Percentiles rank a stretch among this genome's conserved stretches.
These are phyloP conservation scores for Stictonetta naevosa DNA, from an alignment of 2,113 vertebrate genomes.

Conservation along the genomic window DNA sequence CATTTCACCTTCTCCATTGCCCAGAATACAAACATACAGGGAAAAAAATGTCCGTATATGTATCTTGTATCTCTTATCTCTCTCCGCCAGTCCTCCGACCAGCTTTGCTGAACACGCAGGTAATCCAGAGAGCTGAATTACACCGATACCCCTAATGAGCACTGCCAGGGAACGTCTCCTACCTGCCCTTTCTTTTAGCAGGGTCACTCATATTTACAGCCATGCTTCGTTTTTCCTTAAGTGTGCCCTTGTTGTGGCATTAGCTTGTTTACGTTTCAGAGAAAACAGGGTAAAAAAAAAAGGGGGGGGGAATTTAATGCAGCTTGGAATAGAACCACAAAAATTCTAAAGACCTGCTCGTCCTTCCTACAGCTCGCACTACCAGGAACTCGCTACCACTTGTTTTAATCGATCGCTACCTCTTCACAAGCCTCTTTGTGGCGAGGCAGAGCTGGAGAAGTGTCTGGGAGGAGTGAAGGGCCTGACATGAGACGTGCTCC, in stretches of 20 bases:
- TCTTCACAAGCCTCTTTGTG: background rate
- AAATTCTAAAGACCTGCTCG: background rate
- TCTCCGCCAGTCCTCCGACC: accelerated
- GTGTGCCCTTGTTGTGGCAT: background rate
- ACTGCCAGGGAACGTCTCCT: background rate
- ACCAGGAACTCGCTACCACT: background rate
- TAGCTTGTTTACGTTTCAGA: background rate
- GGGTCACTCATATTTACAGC: background rate
- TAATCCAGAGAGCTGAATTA: background rate
- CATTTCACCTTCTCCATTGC: background rate
- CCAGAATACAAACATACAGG: accelerated
- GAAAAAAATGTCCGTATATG: background rate
- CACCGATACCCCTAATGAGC: background rate
- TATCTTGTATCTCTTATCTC: background rate
- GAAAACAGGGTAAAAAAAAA: background rate
- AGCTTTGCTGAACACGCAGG: background rate
- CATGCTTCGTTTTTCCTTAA: background rate
- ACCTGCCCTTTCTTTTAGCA: background rate
- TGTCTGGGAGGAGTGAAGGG: background rate
- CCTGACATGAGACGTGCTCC: background rate
- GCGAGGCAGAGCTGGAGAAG: background rate
- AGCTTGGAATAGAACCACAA: conserved; percentile 17
- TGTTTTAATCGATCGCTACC: background rate
- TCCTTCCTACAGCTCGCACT: background rate
- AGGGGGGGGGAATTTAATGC: background rate